phyloP scores from a whole-genome alignment of 2,113 vertebrate species.

The Antechinus stuartii region DNA sequence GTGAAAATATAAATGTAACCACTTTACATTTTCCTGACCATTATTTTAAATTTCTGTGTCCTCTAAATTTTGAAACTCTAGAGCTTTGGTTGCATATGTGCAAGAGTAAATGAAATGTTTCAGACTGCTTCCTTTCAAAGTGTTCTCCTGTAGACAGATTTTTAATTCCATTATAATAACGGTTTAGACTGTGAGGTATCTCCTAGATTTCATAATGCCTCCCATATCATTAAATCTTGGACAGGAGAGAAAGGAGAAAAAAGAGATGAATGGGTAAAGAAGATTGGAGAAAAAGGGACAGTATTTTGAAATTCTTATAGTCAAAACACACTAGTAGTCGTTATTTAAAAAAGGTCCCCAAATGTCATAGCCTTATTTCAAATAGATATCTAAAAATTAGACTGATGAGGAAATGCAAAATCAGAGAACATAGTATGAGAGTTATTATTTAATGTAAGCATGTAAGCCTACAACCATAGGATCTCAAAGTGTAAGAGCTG shows the following conservation, averaged over 20 bases:
- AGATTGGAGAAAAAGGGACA: background rate
- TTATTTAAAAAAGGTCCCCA: background rate
- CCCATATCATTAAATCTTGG: background rate
- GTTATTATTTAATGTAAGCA: background rate
- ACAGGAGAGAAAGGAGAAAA: background rate
- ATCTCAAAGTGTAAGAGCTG: background rate
- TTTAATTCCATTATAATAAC: background rate
- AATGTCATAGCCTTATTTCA: background rate
- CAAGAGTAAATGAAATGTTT: background rate
- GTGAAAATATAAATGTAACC: background rate
- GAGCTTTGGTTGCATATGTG: background rate
- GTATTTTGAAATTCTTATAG: background rate
- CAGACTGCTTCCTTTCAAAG: background rate
- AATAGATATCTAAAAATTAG: background rate
- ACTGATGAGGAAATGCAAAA: background rate
- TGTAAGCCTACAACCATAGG: background rate
- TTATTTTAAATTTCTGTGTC: background rate
- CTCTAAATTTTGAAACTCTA: background rate
- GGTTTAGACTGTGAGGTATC: background rate
- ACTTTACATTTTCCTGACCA: background rate
- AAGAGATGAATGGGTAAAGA: background rate
- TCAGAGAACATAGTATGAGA: background rate
- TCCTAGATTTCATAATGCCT: background rate
- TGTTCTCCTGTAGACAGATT: background rate
- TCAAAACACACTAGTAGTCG: background rate